Conservation (phyloP, 2,797 vertebrate genomes). For the Sebastes iracundus region DNA sequence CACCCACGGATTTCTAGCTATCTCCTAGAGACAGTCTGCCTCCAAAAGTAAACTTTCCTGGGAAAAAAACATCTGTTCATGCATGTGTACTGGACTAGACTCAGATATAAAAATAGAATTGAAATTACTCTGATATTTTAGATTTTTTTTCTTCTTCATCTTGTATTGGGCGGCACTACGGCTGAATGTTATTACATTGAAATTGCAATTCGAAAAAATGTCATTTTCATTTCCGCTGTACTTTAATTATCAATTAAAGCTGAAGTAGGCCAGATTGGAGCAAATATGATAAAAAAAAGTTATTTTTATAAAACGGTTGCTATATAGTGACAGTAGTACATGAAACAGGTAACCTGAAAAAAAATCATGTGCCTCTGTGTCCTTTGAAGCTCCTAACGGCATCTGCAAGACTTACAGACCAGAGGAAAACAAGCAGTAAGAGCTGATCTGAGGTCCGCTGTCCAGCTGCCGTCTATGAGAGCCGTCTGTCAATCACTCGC, state of each 20-base stretch:
- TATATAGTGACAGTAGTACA: too few species aligned
- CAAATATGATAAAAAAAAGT: too few species aligned
- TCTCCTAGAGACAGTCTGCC: constrained; percentile 13
- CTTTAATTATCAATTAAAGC: neutral
- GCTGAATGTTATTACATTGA: neutral
- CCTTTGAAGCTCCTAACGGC: too few species aligned
- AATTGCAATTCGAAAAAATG: neutral
- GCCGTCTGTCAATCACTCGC: too few species aligned
- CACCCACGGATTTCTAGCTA: constrained; percentile 10
- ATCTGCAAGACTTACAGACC: too few species aligned
- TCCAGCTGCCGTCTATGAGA: too few species aligned
- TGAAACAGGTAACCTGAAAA: too few species aligned
- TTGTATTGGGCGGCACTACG: neutral
- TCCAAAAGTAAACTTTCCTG: constrained; percentile 11
- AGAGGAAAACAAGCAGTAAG: too few species aligned
- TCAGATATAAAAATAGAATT: neutral
- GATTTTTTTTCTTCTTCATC: neutral
- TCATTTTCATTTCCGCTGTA: neutral
- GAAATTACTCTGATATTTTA: neutral
- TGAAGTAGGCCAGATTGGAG: too few species aligned
- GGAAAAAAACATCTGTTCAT: neutral
- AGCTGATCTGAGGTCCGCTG: too few species aligned
- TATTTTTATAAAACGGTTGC: too few species aligned
- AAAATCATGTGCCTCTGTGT: too few species aligned
- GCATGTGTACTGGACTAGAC: neutral